Base-by-base conservation (phyloP, 1,140 invertebrate genomes). In the Drepana arcuata region DNA sequence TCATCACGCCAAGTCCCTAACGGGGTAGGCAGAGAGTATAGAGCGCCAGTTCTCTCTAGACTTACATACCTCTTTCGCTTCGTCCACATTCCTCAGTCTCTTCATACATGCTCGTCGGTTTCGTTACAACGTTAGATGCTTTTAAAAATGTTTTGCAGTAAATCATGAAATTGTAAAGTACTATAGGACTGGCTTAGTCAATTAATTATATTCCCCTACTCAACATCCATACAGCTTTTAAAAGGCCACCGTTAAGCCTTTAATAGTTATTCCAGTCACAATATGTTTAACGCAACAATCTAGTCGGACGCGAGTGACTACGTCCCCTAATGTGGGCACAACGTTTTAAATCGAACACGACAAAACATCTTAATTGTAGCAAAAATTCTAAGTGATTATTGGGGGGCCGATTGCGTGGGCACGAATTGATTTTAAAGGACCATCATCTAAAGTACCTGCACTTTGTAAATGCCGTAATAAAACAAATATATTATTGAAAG, bases 361-460 rank as follows among this genome's bases (percentile, higher is more conserved):
- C 68, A 73, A 73, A 75, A 77, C 77, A 77, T 82, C 78, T 82
- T 79, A 75, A 82, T 82, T 71, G 78, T 73, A 69, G 63, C 74
- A 78, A 74, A 82, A 71, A 68, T 64, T 61, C 75, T 79, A 79
- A 82, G 74, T 82, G 74, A 82, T 82, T 79, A 62, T 69, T 48
- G 67, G 64, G 66, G 74, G 64, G 57, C 60, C 53, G 59, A 58
- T 71, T 62, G 73, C 70, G 64, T 81, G 68, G 67, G 54, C 51
- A 54, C 43, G 49, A 75, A 75, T 77, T 72, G 70, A 81, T 78
- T 78, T 68, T 37, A 41, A 66, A 64, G 67, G 60, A 64, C 63
- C 65, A 72, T 72, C 66, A 65, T 59, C 42, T 67, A 67, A 73
- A 62, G 55, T 62, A 64, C 59, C 43, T 55, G 41, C 42, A 34